Evolutionary conservation across 2,113 vertebrate species (phyloP), one percentile per base, ranked within the genome.

Genomic region (Campylomormyrus numenius): DNA sequence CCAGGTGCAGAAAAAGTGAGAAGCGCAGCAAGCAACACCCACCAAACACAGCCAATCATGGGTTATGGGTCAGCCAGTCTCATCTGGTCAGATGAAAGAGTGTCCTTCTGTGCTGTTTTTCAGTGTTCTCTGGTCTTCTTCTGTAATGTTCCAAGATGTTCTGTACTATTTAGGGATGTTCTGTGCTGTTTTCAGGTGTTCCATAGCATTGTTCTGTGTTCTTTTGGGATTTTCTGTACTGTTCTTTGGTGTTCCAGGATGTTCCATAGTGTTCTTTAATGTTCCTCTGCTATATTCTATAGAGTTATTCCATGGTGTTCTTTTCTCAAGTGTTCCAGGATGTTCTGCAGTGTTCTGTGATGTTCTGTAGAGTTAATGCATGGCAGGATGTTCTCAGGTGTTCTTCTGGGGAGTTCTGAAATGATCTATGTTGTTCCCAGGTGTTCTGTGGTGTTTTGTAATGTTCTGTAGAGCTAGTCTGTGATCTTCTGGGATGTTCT

Each of bases 1-100:
- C 90, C 31, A 90, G 87, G 42, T 77, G 58, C 83, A 45, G 90
- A 85, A 90, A 91, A 93, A 93, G 96, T 96, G 93, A 53, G 92
- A 89, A 13, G 42, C 3, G 15, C 50, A 46, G 35, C 53, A 13
- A 17, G 45, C 45, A 8, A 46, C 24, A 4, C 83, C 83, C 83
- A 21, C 17, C 5, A 46, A n/a, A 1, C 46, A 11, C 45, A 46
- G 4, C 35, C 49, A 31, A 1, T 10, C 1, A 35, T n/a, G 17
- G 21, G 42, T 24, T 24, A 85, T 46, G 19, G 83, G 42, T 24
- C 39, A 46, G 80, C 80, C 39, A 84, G 17, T 42, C 45, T 84
- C 80, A 10, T 10, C 21, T 42, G 8, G 7, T 24, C 83, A 46
- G 83, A 48, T 74, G 31, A 39, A 74, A 17, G 31, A 74, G 70